A percentile compares a stretch with the other conserved stretches of the same genome.
These are phyloP conservation scores for Panthera leo DNA, from an alignment of 2,113 vertebrate species.

Conservation along the genomic window DNA sequence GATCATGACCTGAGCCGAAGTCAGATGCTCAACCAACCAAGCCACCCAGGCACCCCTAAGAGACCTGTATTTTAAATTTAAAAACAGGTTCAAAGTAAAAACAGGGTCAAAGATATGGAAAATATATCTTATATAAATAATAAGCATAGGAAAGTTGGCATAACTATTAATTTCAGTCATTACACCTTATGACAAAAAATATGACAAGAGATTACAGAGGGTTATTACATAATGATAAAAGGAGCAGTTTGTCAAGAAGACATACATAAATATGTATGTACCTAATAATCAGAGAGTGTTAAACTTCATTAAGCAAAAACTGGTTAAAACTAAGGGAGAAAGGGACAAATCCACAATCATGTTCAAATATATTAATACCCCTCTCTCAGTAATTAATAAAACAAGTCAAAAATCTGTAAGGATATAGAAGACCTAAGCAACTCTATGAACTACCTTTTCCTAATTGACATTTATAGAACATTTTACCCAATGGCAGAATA, in stretches of 20 bases:
- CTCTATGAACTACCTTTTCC: neutral
- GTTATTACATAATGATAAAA: neutral
- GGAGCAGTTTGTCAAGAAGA: neutral
- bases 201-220: neutral
- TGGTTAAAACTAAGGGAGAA: neutral
- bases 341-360: neutral
- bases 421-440: neutral
- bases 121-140: neutral
- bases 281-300: neutral
- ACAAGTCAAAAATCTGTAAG: neutral
- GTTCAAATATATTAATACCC: neutral
- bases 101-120: neutral
- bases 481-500: neutral
- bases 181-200: neutral
- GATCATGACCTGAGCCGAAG: too few species aligned
- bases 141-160: neutral
- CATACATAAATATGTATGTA: neutral
- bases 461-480: neutral
- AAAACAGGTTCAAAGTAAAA: neutral
- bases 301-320: neutral
- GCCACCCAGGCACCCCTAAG: too few species aligned
- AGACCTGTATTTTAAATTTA: neutral
- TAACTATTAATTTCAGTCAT: neutral
- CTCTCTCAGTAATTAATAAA: neutral
- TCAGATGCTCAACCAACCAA: too few species aligned